These are phyloP conservation scores for Gymnothorax javanicus DNA, from an alignment of 2,797 vertebrate species.

Conservation along the genomic window DNA sequence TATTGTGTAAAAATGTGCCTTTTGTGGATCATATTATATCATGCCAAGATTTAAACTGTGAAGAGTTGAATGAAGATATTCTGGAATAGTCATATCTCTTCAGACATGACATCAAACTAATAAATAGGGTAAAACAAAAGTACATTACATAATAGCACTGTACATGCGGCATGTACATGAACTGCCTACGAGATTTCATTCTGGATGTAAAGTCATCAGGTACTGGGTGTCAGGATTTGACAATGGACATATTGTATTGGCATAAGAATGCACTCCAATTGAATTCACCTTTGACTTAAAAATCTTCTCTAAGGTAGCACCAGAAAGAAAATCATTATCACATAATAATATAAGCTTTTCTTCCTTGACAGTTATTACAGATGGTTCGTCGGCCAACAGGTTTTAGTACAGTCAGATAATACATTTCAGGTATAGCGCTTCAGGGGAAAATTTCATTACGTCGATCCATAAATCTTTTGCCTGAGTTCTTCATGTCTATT, in stretches of 20 bases:
- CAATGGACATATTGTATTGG: neutral
- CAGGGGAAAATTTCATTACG: neutral
- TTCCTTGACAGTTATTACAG: neutral
- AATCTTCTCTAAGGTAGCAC: neutral
- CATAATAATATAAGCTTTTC: neutral
- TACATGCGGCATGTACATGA: neutral
- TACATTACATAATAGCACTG: neutral
- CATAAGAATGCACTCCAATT: neutral
- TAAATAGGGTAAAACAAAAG: neutral
- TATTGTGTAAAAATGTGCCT: neutral
- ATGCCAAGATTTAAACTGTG: neutral
- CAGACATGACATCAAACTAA: neutral
- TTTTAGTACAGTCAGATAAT: neutral
- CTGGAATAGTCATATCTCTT: neutral
- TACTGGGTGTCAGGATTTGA: neutral
- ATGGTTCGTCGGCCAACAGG: neutral
- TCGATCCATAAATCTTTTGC: slow-evolving; percentile 4
- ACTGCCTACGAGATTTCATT: neutral
- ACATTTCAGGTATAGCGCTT: neutral
- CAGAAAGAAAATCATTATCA: neutral
- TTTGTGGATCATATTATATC: neutral
- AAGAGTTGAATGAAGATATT: neutral
- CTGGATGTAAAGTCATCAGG: neutral
- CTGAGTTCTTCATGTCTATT: neutral
- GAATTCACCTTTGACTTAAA: neutral